These are phyloP conservation scores for Solenopsis fugax DNA, from an alignment of 1,140 invertebrate genomes.

Conservation along the genomic window DNA sequence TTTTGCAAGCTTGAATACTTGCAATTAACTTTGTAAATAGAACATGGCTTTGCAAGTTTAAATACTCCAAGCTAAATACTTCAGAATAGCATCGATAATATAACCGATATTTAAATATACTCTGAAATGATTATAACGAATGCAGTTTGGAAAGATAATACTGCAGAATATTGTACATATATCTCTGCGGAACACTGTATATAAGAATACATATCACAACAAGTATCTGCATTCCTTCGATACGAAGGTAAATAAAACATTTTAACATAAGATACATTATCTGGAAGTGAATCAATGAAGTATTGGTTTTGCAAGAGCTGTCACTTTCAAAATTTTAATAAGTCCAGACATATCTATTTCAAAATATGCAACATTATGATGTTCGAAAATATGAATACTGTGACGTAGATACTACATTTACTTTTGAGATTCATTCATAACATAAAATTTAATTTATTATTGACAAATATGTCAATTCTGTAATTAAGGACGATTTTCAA, in stretches of 20 bases:
- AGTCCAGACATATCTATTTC: not conserved
- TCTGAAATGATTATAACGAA: constrained; percentile 4
- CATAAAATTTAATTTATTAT: not conserved
- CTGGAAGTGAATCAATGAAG: constrained; percentile 4
- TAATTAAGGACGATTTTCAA: constrained; percentile 7
- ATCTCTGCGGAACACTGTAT: not conserved
- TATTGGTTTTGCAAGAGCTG: not conserved
- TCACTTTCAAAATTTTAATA: not conserved
- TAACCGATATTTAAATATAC: not conserved
- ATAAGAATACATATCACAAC: constrained; percentile 29
- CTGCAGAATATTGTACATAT: constrained; percentile 2
- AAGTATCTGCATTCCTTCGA: not conserved
- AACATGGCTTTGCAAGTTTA: not conserved
- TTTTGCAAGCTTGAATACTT: not conserved
- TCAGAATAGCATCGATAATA: constrained; percentile 5
- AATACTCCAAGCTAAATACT: not conserved
- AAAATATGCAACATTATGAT: not conserved
- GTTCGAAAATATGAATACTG: not conserved
- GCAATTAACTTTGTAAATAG: constrained; percentile 26
- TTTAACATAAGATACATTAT: not conserved
- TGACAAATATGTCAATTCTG: not conserved
- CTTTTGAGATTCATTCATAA: not conserved
- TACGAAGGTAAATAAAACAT: not conserved
- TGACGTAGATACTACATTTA: not conserved
- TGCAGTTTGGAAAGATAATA: not conserved